Evolutionary conservation across 2,888 invertebrate genomes (phyloP).

Genomic region (Bugulina stolonifera): DNA sequence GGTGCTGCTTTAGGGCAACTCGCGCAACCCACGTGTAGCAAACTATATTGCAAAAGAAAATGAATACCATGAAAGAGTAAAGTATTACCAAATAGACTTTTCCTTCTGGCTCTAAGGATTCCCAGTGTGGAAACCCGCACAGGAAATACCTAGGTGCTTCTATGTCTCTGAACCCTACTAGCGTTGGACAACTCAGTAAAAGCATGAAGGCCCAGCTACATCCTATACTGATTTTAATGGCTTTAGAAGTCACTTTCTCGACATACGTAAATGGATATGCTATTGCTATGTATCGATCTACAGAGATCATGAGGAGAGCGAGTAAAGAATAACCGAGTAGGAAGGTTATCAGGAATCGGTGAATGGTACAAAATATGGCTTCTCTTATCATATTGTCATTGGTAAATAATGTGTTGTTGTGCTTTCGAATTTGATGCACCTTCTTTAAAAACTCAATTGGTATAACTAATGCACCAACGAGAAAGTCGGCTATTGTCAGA

Average conservation of each 20-base stretch:
- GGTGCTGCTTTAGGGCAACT: neutral
- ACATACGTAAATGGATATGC: neutral
- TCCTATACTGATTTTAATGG: neutral
- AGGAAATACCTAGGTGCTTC: neutral
- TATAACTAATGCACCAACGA: neutral
- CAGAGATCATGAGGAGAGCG: slow-evolving; percentile 7
- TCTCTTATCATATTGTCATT: neutral
- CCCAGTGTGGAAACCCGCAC: neutral
- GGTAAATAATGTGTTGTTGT: neutral
- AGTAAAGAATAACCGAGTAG: neutral
- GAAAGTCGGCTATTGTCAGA: slow-evolving; percentile 2
- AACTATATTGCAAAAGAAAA: neutral
- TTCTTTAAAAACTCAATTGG: neutral
- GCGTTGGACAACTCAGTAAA: neutral
- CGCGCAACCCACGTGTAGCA: slow-evolving; percentile 8
- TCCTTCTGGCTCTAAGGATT: neutral
- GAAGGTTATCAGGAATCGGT: slow-evolving; percentile 5
- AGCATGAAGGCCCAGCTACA: neutral
- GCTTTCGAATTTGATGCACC: neutral
- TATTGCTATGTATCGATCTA: slow-evolving; percentile 9
- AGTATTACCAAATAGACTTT: neutral
- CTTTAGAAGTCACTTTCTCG: slow-evolving; percentile 12
- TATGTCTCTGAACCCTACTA: neutral
- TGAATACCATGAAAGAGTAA: neutral
- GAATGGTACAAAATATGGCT: neutral